Evolutionary conservation across 2,888 invertebrate genomes (phyloP), one percentile per base, ranked within the genome.

Genomic region (Drosophila vallismaia): DNA sequence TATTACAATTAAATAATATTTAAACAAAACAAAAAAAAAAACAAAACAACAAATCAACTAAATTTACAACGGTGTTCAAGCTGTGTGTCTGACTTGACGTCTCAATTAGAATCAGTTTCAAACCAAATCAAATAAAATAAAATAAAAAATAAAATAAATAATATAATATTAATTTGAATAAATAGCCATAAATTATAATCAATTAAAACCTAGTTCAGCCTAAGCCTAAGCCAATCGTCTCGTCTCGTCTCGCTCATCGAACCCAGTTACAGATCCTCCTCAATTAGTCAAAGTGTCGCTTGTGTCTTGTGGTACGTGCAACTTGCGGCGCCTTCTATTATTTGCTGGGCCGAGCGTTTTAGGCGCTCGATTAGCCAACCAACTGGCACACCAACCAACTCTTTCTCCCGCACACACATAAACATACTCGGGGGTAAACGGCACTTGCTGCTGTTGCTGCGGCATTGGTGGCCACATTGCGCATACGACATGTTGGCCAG

Each of bases 351-450:
- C 24, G 50, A 77, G 59, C 56, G 63, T 40, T 69, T 60, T 79
- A 81, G 82, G 59, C 62, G 64, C 66, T 66, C 71, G 78, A 83
- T 83, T 80, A 76, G 78, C 86, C 88, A 88, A 88, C 84, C 86
- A 83, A 79, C 52, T 71, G 53, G 64, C 38, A 38, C 38, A 28
- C 86, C 88, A 88, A 88, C 84, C 36, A 36, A 36, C 12, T 24
- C 44, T 44, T 24, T 1, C 71, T 70, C 60, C 66, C 50, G 63
- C 59, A 56, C 67, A 58, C 59, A 68, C 57, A 36, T n/a, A n/a
- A n/a, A n/a, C 56, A 28, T 40, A 69, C 31, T 55, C 40, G 14
- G 29, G 12, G 51, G 14, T 38, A 28, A 36, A 24, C 49, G 64
- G 58, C 68, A 64, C 60, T 60, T 70, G 67, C 80, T 67, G 70